phyloP scores from a whole-genome alignment of 2,113 vertebrate genomes.

The Nipponia nippon region DNA sequence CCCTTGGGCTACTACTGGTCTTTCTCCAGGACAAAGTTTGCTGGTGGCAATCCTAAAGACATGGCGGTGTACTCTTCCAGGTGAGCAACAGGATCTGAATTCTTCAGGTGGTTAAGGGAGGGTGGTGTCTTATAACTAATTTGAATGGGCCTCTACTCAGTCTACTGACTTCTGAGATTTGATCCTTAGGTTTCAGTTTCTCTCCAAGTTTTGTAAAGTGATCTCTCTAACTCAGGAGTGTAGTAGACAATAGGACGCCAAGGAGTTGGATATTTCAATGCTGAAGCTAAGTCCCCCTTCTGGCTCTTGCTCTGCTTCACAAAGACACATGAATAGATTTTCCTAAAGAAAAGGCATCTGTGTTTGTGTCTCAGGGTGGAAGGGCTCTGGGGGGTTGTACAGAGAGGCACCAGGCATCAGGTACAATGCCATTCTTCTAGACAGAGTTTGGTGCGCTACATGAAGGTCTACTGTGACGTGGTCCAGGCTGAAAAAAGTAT shows the following conservation, averaged over 20 bases:
- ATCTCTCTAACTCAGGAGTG: not conserved
- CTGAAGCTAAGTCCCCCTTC: not conserved
- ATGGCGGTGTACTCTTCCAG: not conserved
- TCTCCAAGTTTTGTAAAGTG: not conserved
- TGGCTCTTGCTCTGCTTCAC: not conserved
- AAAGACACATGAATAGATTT: not conserved
- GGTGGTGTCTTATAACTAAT: not conserved
- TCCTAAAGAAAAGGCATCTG: not conserved
- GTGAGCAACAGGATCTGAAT: not conserved
- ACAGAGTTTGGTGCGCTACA: not conserved
- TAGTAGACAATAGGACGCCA: not conserved
- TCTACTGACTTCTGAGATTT: not conserved
- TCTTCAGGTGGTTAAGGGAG: not conserved
- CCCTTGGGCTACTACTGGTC: not conserved
- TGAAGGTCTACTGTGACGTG: not conserved
- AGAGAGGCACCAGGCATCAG: accelerated
- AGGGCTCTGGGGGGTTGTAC: not conserved
- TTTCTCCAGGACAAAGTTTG: not conserved
- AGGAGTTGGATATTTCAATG: too few relatives aligned
- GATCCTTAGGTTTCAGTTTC: not conserved
- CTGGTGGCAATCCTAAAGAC: not conserved
- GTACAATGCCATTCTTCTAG: not conserved
- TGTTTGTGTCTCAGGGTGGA: not conserved
- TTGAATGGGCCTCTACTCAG: not conserved
- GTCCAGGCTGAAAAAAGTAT: not conserved